These are phyloP conservation scores for Tamias sibiricus DNA, from an alignment of 2,113 vertebrate genomes.

Conservation along the genomic window DNA sequence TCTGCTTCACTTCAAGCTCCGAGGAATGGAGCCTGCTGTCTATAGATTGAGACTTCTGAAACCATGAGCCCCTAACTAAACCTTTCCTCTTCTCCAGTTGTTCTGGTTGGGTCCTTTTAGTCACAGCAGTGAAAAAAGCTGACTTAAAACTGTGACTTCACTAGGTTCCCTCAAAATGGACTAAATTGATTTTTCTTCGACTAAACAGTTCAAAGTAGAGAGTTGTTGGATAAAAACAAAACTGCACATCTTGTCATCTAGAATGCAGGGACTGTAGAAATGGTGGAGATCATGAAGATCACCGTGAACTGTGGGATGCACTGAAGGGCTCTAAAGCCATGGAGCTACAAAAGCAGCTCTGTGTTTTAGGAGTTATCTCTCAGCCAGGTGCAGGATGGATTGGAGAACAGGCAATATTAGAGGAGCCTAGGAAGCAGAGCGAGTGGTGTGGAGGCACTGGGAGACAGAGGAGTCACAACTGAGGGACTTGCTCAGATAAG, in stretches of 20 bases:
- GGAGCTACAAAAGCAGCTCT: neutral
- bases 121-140: no score
- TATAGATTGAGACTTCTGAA: no score
- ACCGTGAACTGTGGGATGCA: neutral
- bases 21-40: no score
- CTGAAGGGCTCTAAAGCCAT: neutral
- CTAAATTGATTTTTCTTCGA: neutral
- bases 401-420: neutral
- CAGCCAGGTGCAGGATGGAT: neutral
- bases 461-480: neutral
- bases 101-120: no score
- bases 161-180: neutral
- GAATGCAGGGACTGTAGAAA: neutral
- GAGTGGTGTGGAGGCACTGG: neutral
- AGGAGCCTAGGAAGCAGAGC: neutral
- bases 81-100: no score
- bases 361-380: neutral
- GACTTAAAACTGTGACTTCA: neutral
- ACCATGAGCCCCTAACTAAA: no score
- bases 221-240: neutral
- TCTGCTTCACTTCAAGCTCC: no score
- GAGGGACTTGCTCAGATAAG: neutral
- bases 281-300: neutral
- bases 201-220: neutral
- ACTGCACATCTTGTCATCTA: neutral